These are phyloP conservation scores for Melipona beecheii DNA, from an alignment of 2,888 invertebrate genomes.

Conservation along the genomic window DNA sequence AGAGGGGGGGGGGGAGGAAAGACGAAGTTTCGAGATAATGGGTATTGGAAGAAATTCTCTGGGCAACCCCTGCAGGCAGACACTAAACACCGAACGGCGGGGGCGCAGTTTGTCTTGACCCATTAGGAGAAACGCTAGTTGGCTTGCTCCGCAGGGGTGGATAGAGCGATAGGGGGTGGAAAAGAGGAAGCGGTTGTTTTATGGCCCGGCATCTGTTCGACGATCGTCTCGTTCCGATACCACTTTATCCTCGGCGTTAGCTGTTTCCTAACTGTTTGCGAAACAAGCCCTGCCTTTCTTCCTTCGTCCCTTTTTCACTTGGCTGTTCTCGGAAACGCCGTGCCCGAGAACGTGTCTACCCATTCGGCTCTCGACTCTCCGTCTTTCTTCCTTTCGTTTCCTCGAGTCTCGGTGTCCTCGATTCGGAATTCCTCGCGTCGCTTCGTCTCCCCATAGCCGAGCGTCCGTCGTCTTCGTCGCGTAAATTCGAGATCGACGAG, in stretches of 20 bases:
- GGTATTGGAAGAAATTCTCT: slow-evolving; percentile 75
- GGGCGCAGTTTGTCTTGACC: slow-evolving; percentile 84
- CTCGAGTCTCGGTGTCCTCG: background rate
- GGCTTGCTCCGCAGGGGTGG: slow-evolving; percentile 77
- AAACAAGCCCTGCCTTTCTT: slow-evolving; percentile 77
- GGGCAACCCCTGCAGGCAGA: slow-evolving; percentile 73
- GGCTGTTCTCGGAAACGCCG: slow-evolving; percentile 53
- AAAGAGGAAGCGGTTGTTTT: slow-evolving; percentile 83
- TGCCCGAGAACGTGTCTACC: slow-evolving; percentile 42
- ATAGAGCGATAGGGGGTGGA: slow-evolving; percentile 75
- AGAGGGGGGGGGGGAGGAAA: slow-evolving; percentile 33
- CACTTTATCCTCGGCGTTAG: slow-evolving; percentile 84
- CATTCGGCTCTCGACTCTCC: too few relatives aligned
- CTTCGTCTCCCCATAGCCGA: background rate
- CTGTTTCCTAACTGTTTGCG: slow-evolving; percentile 84
- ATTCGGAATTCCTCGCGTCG: background rate
- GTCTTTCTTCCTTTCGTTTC: background rate
- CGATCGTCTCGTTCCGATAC: slow-evolving; percentile 85
- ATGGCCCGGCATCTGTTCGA: slow-evolving; percentile 84
- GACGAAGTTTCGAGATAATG: slow-evolving; percentile 73
- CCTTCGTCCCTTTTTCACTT: slow-evolving; percentile 52
- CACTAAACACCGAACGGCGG: slow-evolving; percentile 78
- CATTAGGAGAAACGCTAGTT: slow-evolving; percentile 84
- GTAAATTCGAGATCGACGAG: too few relatives aligned
- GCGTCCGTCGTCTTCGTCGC: background rate